phyloP scores from a whole-genome alignment of 2,888 invertebrate species.

The Hanleya hanleyi region DNA sequence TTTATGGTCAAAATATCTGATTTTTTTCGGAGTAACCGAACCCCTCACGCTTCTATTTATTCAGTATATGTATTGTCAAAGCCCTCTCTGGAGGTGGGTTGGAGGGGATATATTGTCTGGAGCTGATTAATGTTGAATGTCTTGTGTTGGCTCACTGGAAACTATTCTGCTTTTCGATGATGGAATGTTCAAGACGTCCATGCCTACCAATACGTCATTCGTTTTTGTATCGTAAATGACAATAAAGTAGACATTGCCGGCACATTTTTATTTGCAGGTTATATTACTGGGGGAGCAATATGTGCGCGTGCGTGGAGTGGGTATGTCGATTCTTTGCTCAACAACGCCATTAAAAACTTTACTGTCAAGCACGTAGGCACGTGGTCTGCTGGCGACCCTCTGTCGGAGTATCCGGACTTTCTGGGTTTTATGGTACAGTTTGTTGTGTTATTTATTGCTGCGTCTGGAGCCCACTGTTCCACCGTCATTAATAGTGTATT shows the following conservation, averaged over 20 bases:
- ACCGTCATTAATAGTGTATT: constrained; percentile 71
- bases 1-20: too few relatives aligned
- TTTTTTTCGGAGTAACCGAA: too few relatives aligned
- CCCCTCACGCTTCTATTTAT: too few relatives aligned
- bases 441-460: constrained; percentile 74
- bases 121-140: too few relatives aligned
- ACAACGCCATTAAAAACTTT: constrained; percentile 54
- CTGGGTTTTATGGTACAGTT: constrained; percentile 68
- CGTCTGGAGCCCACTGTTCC: constrained; percentile 68
- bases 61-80: too few relatives aligned
- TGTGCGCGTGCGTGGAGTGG: constrained; percentile 74
- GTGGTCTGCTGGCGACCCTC: constrained; percentile 46
- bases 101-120: too few relatives aligned
- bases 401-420: constrained; percentile 70
- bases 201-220: too few relatives aligned
- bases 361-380: constrained; percentile 41
- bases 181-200: too few relatives aligned
- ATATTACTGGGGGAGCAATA: constrained; percentile 38
- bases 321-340: constrained; percentile 61
- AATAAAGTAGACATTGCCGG: background rate
- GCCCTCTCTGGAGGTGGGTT: too few relatives aligned
- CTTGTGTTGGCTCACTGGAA: too few relatives aligned
- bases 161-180: too few relatives aligned
- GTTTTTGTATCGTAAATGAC: background rate
- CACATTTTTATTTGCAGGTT: constrained; percentile 31